Base-by-base conservation (phyloP, 2,797 vertebrate species). In the Caiman crocodilus region DNA sequence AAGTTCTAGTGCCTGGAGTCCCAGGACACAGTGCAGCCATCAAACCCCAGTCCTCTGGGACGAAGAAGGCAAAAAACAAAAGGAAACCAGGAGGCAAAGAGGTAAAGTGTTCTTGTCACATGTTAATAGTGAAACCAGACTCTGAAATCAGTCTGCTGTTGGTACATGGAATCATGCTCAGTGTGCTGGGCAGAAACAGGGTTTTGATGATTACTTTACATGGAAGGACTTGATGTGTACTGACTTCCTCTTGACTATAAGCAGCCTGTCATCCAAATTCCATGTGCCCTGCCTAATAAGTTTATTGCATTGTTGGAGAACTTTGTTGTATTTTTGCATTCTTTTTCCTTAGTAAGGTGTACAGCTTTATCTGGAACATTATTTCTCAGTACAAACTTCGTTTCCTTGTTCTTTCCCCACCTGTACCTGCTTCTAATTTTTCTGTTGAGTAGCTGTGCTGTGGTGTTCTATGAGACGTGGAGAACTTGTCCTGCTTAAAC, bases 1-100 rank as follows among this genome's bases (percentile, higher is more conserved):
- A 98, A 98, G 98, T 99, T 78, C 90, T 99, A 94, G 98, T 98
- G 50, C 99, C 99, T 30, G 99, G 99, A 32, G 97, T 99, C 90
- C 99, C 99, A 60, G 99, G 99, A 50, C 99, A 99, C 91, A 98
- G 98, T 82, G 98, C 99, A 18, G 97, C 98, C 18, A 82, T 99
- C 55, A 98, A 98, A 93, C 96, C 97, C 76, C 84, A 94, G 56
- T 73, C 97, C 14, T 91, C 82, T 6, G 98, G 96, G 87, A 97
- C 97, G 20, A 98, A 98, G 92, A 99, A 97, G 63, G 93, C 69
- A 75, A 97, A 98, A 77, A 97, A 25, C 88, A 98, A 99, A 97
- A 99, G 99, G 96, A 99, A 99, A 97, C 98, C 98, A 7, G 98
- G 97, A 82, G 97, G 97, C 78, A 98, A 97, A 93, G 98, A 99